Evolutionary conservation across 2,797 vertebrate genomes (phyloP), one percentile per base, ranked within the genome.

Genomic region (Bradypus variegatus): DNA sequence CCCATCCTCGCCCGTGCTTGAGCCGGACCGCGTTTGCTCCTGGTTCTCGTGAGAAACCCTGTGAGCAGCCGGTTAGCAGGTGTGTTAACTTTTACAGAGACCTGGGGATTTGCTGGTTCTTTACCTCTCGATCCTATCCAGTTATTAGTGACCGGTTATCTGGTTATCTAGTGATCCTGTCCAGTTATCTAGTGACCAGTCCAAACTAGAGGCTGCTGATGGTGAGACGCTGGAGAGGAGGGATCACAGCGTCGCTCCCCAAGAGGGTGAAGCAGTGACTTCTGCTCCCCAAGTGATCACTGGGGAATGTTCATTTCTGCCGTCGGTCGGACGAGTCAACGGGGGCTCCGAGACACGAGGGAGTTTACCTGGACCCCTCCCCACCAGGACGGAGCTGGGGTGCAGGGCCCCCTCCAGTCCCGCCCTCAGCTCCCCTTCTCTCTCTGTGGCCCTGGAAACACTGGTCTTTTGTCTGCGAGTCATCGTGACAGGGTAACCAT

Each of bases 401-500:
- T 2, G 8, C 23, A 2, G 1, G 64, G 36, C 80, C 25, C 0
- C 50, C 70, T 1, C 55, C 5, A 8, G 10, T n/a, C 70, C 31
- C 1, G 25, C 11, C 88, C 36, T 0, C 7, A 10, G 31, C 78
- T 41, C 23, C 64, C 36, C 0, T 0, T 64, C 36, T 64, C 75
- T 58, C 89, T 58, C 55, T 0, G 0, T 48, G 27, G 88, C 75
- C 5, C 31, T 12, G 27, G 91, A 85, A 77, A 84, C 58, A 18
- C 2, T 8, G 25, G 45, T 72, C 88, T 88, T 94, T 89, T 93
- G 90, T 94, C 94, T 88, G 88, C 65, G 45, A 50, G 90, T 67
- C 70, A 2, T 64, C 4, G 5, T 48, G 94, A 75, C 85, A 81
- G 27, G 0, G 92, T 96, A 85, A 82, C 95, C 94, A 95, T 96